Evolutionary conservation across 2,797 vertebrate genomes (phyloP).

Genomic region (Gadopsis marmoratus): DNA sequence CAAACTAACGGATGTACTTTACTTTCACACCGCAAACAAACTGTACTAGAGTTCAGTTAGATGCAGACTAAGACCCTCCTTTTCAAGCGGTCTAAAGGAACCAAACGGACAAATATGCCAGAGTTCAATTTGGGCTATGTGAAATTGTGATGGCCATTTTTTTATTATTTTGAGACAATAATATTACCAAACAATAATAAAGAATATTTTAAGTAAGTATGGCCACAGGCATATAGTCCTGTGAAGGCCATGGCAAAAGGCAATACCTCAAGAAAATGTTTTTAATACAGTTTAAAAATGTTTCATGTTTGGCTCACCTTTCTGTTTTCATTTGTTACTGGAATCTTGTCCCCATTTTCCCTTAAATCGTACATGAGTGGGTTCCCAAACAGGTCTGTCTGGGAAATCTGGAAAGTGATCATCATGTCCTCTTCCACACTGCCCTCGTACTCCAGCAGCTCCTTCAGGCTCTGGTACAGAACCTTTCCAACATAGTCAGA

Average conservation of each 20-base stretch:
- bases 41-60: neutral
- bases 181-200: neutral
- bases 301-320: constrained; percentile 84
- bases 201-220: neutral
- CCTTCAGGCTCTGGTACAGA: constrained; percentile 95
- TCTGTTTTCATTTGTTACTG: constrained; percentile 97
- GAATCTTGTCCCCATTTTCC: constrained; percentile 98
- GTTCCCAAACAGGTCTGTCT: constrained; percentile 97
- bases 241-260: neutral
- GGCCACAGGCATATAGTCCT: too few relatives aligned
- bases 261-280: neutral
- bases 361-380: constrained; percentile 97
- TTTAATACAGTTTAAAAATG: neutral
- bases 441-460: constrained; percentile 95
- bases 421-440: constrained; percentile 99
- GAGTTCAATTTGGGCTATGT: neutral
- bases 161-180: neutral
- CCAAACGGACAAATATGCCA: neutral
- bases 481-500: constrained; percentile 82
- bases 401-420: constrained; percentile 99
- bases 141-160: neutral
- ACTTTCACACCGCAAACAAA: neutral
- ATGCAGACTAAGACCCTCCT: neutral
- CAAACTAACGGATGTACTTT: too few relatives aligned
- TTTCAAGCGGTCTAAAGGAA: neutral